These are phyloP conservation scores for Clarias magur DNA, from an alignment of 2,113 vertebrate species.

Conservation along the genomic window DNA sequence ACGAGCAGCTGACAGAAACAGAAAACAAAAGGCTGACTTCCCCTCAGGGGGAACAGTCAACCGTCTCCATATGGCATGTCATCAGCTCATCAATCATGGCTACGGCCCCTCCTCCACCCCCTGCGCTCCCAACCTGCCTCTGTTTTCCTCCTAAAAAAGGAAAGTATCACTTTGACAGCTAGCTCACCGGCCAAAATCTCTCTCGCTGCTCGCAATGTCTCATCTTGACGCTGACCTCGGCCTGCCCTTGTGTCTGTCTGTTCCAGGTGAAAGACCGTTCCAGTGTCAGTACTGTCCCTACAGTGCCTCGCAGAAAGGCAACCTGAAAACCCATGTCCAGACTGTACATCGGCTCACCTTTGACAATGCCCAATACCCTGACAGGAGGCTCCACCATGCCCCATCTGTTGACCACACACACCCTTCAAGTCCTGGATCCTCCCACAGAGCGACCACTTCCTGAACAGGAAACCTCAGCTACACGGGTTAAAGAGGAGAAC, in stretches of 20 bases:
- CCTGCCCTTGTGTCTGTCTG: conserved; percentile 56
- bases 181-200: conserved; percentile 40
- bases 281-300: conserved; percentile 77
- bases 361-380: conserved; percentile 60
- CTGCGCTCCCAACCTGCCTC: conserved; percentile 51
- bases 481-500: conserved; percentile 32
- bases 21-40: conserved; percentile 65
- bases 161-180: conserved; percentile 50
- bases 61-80: conserved; percentile 73
- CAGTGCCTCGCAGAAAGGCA: conserved; percentile 87
- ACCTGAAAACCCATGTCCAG: conserved; percentile 72
- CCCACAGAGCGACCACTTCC: conserved; percentile 27
- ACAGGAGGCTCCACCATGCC: conserved; percentile 54
- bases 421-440: conserved; percentile 38
- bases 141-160: conserved; percentile 48
- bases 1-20: conserved; percentile 67
- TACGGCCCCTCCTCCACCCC: conserved; percentile 55
- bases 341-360: conserved; percentile 57
- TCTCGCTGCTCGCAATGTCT: conserved; percentile 31
- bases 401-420: conserved; percentile 51
- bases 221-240: conserved; percentile 48
- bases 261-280: conserved; percentile 79
- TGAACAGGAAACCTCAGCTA: conserved; percentile 16
- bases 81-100: conserved; percentile 70
- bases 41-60: conserved; percentile 68